Percentiles rank a stretch among this genome's conserved stretches.
These are phyloP conservation scores for Semaprochilodus insignis DNA, from an alignment of 2,797 vertebrate genomes.

Conservation along the genomic window DNA sequence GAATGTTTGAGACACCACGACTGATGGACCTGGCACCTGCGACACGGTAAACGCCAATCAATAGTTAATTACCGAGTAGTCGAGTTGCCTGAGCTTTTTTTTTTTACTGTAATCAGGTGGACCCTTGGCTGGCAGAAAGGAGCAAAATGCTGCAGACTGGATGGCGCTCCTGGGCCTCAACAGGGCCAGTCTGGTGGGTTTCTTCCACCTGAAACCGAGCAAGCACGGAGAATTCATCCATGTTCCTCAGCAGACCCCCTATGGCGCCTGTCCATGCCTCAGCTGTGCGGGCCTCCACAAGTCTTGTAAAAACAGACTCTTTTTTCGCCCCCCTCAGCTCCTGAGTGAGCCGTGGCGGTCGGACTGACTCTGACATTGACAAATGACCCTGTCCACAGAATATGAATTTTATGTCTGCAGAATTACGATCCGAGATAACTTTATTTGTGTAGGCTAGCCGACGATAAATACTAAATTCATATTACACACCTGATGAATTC, in stretches of 20 bases:
- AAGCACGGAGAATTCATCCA: constrained; percentile 67
- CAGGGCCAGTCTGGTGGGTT: constrained; percentile 56
- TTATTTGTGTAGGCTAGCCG: constrained; percentile 64
- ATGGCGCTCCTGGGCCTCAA: constrained; percentile 67
- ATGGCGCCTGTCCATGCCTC: constrained; percentile 69
- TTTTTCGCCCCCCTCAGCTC: constrained; percentile 72
- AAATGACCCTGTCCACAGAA: constrained; percentile 88
- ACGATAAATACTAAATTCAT: constrained; percentile 65
- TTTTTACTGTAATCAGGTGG: constrained; percentile 12
- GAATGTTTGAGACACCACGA: constrained; percentile 4
- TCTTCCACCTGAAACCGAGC: constrained; percentile 78
- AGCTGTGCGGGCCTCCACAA: constrained; percentile 82
- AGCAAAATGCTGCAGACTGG: constrained; percentile 67
- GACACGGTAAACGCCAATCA: background rate
- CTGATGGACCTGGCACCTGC: background rate
- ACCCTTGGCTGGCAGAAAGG: constrained; percentile 30
- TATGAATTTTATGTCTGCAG: constrained; percentile 81
- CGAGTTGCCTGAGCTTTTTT: background rate
- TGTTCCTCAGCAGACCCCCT: constrained; percentile 74
- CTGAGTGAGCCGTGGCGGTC: constrained; percentile 77
- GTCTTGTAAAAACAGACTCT: constrained; percentile 90
- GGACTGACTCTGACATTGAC: constrained; percentile 88
- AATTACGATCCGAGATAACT: constrained; percentile 85
- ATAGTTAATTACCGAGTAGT: background rate
- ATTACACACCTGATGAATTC: constrained; percentile 60